A percentile compares a stretch with the other conserved stretches of the same genome.
Conservation (phyloP, 2,888 invertebrate genomes). For the Lithophane leautieri region DNA sequence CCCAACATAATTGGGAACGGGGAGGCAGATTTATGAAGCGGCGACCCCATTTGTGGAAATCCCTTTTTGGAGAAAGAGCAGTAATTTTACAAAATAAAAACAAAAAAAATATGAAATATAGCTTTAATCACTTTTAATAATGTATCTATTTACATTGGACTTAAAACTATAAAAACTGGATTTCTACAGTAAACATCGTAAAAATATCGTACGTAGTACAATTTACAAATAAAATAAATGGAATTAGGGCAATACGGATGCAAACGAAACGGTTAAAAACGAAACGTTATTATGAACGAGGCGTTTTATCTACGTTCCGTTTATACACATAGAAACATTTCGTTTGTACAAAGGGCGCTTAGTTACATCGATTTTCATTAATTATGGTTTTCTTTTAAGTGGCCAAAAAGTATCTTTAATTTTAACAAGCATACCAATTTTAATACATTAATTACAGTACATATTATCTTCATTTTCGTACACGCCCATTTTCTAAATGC, state of each 20-base stretch:
- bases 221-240: slow-evolving; percentile 71
- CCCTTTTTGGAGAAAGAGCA: not conserved
- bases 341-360: slow-evolving; percentile 57
- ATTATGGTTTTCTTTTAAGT: slow-evolving; percentile 15
- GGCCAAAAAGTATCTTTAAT: slow-evolving; percentile 1
- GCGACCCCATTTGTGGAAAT: not conserved
- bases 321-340: slow-evolving; percentile 32
- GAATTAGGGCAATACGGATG: slow-evolving; percentile 48
- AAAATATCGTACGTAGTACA: slow-evolving; percentile 84
- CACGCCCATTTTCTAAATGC: slow-evolving; percentile 47
- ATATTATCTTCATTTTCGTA: slow-evolving; percentile 35
- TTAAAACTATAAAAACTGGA: slow-evolving; percentile 87
- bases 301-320: slow-evolving; percentile 22
- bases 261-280: slow-evolving; percentile 39
- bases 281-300: slow-evolving; percentile 23
- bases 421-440: slow-evolving; percentile 32
- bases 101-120: slow-evolving; percentile 85
- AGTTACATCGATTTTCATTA: slow-evolving; percentile 12
- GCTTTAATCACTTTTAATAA: slow-evolving; percentile 89
- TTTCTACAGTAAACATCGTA: slow-evolving; percentile 88
- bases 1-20: not conserved
- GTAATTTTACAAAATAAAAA: slow-evolving; percentile 50
- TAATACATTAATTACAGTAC: slow-evolving; percentile 51
- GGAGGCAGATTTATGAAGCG: not conserved
- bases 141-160: slow-evolving; percentile 86